These are phyloP conservation scores for Sapayoa aenigma DNA, from an alignment of 2,113 vertebrate species.

Conservation along the genomic window DNA sequence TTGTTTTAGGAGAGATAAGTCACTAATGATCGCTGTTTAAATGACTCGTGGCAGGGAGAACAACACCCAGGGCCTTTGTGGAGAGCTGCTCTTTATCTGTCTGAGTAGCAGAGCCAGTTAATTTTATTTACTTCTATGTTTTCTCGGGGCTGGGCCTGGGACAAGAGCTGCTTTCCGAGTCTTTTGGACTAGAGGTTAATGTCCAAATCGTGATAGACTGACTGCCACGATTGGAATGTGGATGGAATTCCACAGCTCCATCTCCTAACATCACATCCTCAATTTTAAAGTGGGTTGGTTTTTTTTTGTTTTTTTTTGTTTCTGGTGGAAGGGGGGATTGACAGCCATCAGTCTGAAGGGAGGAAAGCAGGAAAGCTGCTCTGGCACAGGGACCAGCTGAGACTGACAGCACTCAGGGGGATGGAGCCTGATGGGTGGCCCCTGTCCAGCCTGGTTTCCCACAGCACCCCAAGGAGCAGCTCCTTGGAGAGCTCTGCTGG, in stretches of 20 bases:
- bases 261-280: not conserved
- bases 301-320: not conserved
- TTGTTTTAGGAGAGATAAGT: slow-evolving; percentile 5
- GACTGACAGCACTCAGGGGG: not conserved
- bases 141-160: not conserved
- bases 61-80: not conserved
- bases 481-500: not conserved
- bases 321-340: not conserved
- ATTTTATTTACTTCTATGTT: not conserved
- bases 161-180: not conserved
- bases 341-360: not conserved
- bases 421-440: not conserved
- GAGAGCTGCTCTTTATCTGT: slow-evolving; percentile 14
- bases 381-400: not conserved
- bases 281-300: not conserved
- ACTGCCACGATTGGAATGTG: no score
- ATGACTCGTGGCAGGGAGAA: slow-evolving; percentile 35
- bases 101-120: not conserved
- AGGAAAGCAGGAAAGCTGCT: not conserved
- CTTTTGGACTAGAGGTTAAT: not conserved
- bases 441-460: not conserved
- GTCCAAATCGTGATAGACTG: not conserved
- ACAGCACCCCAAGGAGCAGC: not conserved
- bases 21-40: not conserved
- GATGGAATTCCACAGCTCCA: not conserved